Evolutionary conservation across 2,888 invertebrate species (phyloP).

Genomic region (Nysson spinosus): DNA sequence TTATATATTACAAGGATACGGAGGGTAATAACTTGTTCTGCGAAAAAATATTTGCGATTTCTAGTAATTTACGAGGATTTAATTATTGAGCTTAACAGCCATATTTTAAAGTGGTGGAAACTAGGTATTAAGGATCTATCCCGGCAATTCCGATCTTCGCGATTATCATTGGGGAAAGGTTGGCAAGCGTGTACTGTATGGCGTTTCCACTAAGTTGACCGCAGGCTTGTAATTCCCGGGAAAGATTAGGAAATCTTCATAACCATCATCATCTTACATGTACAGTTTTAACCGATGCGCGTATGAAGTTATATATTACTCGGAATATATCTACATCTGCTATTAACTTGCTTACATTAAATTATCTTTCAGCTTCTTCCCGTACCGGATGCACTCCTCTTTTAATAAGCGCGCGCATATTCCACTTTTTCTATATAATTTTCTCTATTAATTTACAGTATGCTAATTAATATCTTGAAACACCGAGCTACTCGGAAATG

Average conservation of each 20-base stretch:
- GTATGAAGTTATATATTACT: conserved; percentile 32
- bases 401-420: background rate
- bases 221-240: conserved; percentile 33
- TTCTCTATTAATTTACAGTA: too few relatives aligned
- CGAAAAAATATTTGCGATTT: too few relatives aligned
- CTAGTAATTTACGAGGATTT: too few relatives aligned
- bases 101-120: too few relatives aligned
- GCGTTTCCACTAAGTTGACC: conserved; percentile 20
- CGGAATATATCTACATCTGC: conserved; percentile 21
- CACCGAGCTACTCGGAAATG: too few relatives aligned
- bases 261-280: conserved; percentile 40
- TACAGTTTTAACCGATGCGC: conserved; percentile 9
- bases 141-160: conserved; percentile 6
- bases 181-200: conserved; percentile 11
- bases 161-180: conserved; percentile 45
- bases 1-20: background rate
- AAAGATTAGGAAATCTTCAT: conserved; percentile 53
- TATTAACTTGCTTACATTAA: conserved; percentile 34
- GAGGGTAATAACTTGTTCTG: background rate
- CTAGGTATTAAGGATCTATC: conserved; percentile 16
- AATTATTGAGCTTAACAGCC: too few relatives aligned
- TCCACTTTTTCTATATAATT: conserved; percentile 1
- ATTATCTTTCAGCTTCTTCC: conserved; percentile 34
- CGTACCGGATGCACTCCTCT: background rate
- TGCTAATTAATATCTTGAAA: too few relatives aligned